phyloP scores from a whole-genome alignment of 1,140 invertebrate genomes.

The Oedothorax gibbosus region DNA sequence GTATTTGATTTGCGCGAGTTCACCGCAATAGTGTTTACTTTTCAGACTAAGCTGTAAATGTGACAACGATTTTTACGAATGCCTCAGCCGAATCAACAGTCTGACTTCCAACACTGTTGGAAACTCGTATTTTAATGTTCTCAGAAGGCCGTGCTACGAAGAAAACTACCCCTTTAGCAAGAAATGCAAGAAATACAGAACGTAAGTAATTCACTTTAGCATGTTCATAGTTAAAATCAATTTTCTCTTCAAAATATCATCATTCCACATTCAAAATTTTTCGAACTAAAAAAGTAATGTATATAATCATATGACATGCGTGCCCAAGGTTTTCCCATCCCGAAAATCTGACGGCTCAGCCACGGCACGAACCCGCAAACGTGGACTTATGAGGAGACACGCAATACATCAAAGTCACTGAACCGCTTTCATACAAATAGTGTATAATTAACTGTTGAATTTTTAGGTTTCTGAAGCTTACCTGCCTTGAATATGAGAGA shows the following conservation, averaged over 20 bases:
- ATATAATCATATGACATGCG: not conserved
- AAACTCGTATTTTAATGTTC: slow-evolving; percentile 87
- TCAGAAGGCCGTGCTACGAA: slow-evolving; percentile 82
- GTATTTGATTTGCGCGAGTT: no score
- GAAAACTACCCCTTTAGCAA: slow-evolving; percentile 67
- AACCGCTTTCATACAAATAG: no score
- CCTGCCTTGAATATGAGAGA: slow-evolving; percentile 1
- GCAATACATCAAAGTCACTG: not conserved
- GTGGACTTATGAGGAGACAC: not conserved
- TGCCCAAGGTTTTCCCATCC: not conserved
- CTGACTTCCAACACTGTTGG: slow-evolving; percentile 82
- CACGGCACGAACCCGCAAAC: not conserved
- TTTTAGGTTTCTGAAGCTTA: slow-evolving; percentile 43
- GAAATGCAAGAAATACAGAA: slow-evolving; percentile 41
- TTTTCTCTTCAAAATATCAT: not conserved
- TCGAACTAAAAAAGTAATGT: not conserved
- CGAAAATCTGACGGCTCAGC: not conserved
- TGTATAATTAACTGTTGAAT: not conserved
- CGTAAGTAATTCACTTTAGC: slow-evolving; percentile 14
- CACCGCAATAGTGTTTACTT: not conserved
- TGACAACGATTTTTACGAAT: slow-evolving; percentile 83
- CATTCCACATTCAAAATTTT: not conserved
- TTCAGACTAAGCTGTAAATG: slow-evolving; percentile 83
- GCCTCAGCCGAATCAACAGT: slow-evolving; percentile 79
- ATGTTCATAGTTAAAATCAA: not conserved